Evolutionary conservation across 2,797 vertebrate genomes (phyloP).

Genomic region (Rhadinocentrus ornatus): DNA sequence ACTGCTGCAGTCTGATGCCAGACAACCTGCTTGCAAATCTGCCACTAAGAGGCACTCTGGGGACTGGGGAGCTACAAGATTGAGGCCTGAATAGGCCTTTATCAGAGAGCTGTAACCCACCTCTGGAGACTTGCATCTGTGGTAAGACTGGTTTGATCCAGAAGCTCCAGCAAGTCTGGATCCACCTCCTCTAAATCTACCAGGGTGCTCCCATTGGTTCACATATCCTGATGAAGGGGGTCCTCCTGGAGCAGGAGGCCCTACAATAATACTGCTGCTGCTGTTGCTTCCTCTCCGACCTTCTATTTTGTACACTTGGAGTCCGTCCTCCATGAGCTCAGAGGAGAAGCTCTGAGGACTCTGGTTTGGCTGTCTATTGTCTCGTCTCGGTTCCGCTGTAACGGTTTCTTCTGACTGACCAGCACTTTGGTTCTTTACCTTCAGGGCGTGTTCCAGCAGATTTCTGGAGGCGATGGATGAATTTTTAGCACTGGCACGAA

Average conservation of each 20-base stretch:
- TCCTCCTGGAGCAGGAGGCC: slow-evolving; percentile 78
- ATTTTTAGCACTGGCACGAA: slow-evolving; percentile 94
- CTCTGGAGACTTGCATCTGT: slow-evolving; percentile 91
- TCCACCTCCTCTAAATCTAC: slow-evolving; percentile 65
- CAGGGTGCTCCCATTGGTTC: slow-evolving; percentile 85
- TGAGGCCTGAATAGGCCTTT: slow-evolving; percentile 87
- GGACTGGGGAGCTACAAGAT: slow-evolving; percentile 85
- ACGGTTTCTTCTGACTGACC: slow-evolving; percentile 68
- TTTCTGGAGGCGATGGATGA: slow-evolving; percentile 84
- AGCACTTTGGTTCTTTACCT: slow-evolving; percentile 88
- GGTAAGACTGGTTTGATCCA: slow-evolving; percentile 83
- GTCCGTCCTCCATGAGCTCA: slow-evolving; percentile 88
- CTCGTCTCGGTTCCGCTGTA: slow-evolving; percentile 74
- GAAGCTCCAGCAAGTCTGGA: slow-evolving; percentile 45
- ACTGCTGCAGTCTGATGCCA: slow-evolving; percentile 92
- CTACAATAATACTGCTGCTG: slow-evolving; percentile 57
- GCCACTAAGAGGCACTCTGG: slow-evolving; percentile 87
- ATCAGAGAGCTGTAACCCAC: slow-evolving; percentile 89
- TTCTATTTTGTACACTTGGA: slow-evolving; percentile 88
- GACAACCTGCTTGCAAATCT: slow-evolving; percentile 85
- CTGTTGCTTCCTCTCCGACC: slow-evolving; percentile 74
- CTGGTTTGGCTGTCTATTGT: slow-evolving; percentile 87
- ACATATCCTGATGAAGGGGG: slow-evolving; percentile 79
- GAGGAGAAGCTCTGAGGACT: slow-evolving; percentile 85
- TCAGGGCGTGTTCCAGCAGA: slow-evolving; percentile 82